These are phyloP conservation scores for Trinorchestia longiramus DNA, from an alignment of 1,140 invertebrate genomes.

Conservation along the genomic window DNA sequence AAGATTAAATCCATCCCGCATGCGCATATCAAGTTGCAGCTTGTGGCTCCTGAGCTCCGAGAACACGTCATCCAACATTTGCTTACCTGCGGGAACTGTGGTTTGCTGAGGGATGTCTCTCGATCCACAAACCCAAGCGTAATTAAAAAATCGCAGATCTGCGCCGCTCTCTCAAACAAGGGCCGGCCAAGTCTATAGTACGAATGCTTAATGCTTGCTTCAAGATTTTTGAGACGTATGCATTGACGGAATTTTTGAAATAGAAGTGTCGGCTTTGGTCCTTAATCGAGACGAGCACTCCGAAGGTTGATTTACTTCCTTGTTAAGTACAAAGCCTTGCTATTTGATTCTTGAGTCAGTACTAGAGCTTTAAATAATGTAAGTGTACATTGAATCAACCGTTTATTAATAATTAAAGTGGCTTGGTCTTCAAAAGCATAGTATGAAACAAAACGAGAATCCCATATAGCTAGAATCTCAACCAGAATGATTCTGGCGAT, in stretches of 20 bases:
- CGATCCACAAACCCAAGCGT: neutral
- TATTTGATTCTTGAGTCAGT: neutral
- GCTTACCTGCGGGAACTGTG: neutral
- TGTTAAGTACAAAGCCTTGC: neutral
- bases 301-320: neutral
- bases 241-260: neutral
- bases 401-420: too few relatives aligned
- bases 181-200: neutral
- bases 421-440: too few relatives aligned
- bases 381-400: too few relatives aligned
- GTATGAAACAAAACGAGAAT: too few relatives aligned
- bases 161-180: neutral
- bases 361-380: too few relatives aligned
- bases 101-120: neutral
- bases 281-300: neutral
- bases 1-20: neutral
- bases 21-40: neutral
- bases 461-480: too few relatives aligned
- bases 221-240: neutral
- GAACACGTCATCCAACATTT: neutral
- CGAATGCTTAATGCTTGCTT: neutral
- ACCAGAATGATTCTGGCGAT: too few relatives aligned
- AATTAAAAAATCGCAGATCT: neutral
- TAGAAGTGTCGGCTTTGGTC: neutral
- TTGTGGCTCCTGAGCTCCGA: neutral